Evolutionary conservation across 2,888 invertebrate species (phyloP), one percentile per base, ranked within the genome.

Genomic region (Habrosyne pyritoides): DNA sequence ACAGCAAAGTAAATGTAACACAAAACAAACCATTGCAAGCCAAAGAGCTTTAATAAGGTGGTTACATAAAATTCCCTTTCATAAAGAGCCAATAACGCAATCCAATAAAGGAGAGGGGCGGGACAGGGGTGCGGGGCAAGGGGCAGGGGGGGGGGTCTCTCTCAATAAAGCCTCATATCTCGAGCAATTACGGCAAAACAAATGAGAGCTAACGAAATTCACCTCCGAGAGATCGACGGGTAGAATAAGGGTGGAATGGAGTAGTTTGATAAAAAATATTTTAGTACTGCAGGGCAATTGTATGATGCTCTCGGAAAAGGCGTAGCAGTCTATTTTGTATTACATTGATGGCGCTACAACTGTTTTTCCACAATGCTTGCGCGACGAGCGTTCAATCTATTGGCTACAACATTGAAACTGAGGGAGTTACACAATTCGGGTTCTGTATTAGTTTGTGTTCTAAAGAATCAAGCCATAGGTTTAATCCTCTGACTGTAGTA

Each of bases 161-260:
- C 67, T 75, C 80, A 79, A 83, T 81, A 79, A 79, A 79, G 82
- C 77, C 86, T 83, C 86, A 86, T 89, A 89, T 89, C 89, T 87
- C 84, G 79, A 83, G 87, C 88, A 89, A 89, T 90, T 89, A 90
- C 89, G 79, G 67, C 87, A 84, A 88, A 89, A 90, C 89, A 90
- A 90, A 90, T 90, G 89, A 87, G 87, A 86, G 83, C 83, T 90
- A 90, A 90, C 89, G 87, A 89, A 86, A 89, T 89, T 87, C 89
- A 87, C 88, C 88, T 86, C 85, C 77, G 79, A 80, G 79, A 81
- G 81, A 81, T 78, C 76, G 67, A 67, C 64, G 68, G 61, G 61
- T 53, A 71, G 78, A 65, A 67, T 59, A 71, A 14, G 10, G 58
- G 36, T 28, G 53, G 6, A 0, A 28, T 78, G 60, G 86, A 87